phyloP scores from a whole-genome alignment of 2,113 vertebrate genomes.

The Ptyas mucosa region DNA sequence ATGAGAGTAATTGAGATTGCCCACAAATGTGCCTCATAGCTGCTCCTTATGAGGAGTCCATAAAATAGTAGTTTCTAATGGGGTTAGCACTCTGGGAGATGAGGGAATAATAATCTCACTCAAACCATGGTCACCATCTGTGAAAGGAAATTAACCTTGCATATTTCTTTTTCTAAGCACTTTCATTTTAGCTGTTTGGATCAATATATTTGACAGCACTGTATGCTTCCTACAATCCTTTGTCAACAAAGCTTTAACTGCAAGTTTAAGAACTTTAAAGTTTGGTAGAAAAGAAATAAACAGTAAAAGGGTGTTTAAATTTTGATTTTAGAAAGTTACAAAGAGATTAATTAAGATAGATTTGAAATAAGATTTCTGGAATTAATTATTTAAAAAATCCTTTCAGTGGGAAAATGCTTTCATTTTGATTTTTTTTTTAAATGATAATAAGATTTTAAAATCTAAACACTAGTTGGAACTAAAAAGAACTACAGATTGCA shows the following conservation, averaged over 20 bases:
- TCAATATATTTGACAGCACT: not conserved
- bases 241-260: not conserved
- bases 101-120: not conserved
- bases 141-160: not conserved
- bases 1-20: not conserved
- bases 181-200: not conserved
- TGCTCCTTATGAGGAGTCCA: not conserved
- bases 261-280: not conserved
- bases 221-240: not conserved
- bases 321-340: not conserved
- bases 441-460: not conserved
- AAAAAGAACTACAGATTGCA: not conserved
- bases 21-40: not conserved
- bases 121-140: not conserved
- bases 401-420: not conserved
- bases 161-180: not conserved
- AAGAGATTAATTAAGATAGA: not conserved
- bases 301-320: not conserved
- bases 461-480: not conserved
- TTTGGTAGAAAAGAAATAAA: not conserved
- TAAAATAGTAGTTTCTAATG: not conserved
- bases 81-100: not conserved
- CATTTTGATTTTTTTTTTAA: not conserved
- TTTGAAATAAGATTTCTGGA: not conserved
- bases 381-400: not conserved